Evolutionary conservation across 2,888 invertebrate genomes (phyloP).

Genomic region (Crepidodera aurea): DNA sequence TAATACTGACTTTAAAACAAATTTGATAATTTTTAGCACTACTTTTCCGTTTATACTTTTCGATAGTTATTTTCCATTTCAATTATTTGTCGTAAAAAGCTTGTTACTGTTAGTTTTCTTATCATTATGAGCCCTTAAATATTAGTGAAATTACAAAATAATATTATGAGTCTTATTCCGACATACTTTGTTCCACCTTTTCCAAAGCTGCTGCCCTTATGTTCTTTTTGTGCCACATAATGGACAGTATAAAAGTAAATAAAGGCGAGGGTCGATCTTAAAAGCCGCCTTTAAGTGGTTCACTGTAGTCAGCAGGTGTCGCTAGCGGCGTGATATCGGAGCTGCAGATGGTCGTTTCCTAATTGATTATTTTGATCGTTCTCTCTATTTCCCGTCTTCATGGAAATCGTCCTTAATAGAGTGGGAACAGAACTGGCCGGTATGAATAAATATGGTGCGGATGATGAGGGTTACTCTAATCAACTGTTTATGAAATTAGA

Average conservation of each 20-base stretch:
- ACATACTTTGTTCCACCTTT: background rate
- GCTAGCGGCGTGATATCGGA: slow-evolving; percentile 46
- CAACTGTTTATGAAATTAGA: background rate
- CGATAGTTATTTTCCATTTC: too few species aligned
- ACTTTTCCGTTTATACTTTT: too few species aligned
- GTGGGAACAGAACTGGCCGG: background rate
- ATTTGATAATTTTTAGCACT: too few species aligned
- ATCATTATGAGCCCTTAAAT: too few species aligned
- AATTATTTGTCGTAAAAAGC: too few species aligned
- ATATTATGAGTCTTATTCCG: too few species aligned
- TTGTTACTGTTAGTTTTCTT: too few species aligned
- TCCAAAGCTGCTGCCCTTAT: background rate
- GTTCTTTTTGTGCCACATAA: slow-evolving; percentile 40
- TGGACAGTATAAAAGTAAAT: slow-evolving; percentile 44
- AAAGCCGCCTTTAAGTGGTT: slow-evolving; percentile 50
- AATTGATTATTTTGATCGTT: slow-evolving; percentile 53
- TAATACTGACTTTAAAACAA: too few species aligned
- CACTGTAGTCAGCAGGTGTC: slow-evolving; percentile 50
- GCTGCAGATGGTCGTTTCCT: slow-evolving; percentile 53
- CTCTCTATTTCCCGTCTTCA: slow-evolving; percentile 20
- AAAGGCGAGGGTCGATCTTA: slow-evolving; percentile 46
- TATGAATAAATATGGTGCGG: background rate
- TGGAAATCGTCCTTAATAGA: slow-evolving; percentile 9
- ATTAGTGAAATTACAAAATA: too few species aligned
- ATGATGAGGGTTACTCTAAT: background rate